These are phyloP conservation scores for Brachionus rubens DNA, from an alignment of 1,140 invertebrate genomes.

Conservation along the genomic window DNA sequence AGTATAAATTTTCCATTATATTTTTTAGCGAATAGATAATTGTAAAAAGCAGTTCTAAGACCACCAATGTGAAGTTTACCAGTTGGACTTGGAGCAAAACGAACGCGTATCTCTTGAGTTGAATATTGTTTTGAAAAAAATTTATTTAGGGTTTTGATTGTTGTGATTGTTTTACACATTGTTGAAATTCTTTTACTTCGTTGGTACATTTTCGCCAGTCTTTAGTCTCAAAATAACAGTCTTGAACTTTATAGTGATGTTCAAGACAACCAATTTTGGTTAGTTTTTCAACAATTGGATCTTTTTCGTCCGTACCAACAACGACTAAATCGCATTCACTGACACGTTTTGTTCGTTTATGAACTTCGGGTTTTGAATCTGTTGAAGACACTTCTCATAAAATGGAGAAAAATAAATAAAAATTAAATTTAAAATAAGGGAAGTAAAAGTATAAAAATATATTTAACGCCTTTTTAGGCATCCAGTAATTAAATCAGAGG, in stretches of 20 bases:
- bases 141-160: slow-evolving; percentile 49
- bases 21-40: slow-evolving; percentile 85
- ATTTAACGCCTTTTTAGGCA: no score
- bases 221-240: slow-evolving; percentile 78
- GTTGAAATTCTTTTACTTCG: slow-evolving; percentile 73
- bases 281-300: slow-evolving; percentile 77
- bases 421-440: no score
- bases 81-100: slow-evolving; percentile 87
- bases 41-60: slow-evolving; percentile 87
- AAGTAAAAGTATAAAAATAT: no score
- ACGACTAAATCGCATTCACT: slow-evolving; percentile 14
- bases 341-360: slow-evolving; percentile 36
- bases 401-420: no score
- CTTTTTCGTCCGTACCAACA: slow-evolving; percentile 62
- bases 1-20: slow-evolving; percentile 79
- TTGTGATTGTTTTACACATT: slow-evolving; percentile 69
- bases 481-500: no score
- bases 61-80: slow-evolving; percentile 87
- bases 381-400: slow-evolving; percentile 27
- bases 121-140: neutral
- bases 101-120: slow-evolving; percentile 66
- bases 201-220: slow-evolving; percentile 86
- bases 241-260: slow-evolving; percentile 79
- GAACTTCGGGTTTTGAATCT: neutral
- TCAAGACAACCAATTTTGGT: slow-evolving; percentile 82